Evolutionary conservation across 2,113 vertebrate genomes (phyloP).

Genomic region (Eudyptes chrysolophus): DNA sequence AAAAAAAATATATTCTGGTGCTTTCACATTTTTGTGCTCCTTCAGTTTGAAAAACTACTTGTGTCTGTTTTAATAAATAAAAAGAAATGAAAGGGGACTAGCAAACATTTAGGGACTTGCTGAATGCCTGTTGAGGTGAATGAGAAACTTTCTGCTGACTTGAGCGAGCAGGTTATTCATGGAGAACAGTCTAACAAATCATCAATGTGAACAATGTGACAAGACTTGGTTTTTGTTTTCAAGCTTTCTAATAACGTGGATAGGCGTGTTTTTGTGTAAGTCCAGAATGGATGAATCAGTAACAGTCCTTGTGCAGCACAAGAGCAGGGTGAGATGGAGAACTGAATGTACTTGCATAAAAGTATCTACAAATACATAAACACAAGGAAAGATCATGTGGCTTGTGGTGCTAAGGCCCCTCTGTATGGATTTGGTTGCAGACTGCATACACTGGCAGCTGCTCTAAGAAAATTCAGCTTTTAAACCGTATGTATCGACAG

Average conservation of each 20-base stretch:
- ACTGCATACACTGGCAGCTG: background rate
- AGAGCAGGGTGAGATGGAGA: background rate
- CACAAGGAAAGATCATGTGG: background rate
- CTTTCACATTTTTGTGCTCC: background rate
- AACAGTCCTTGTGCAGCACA: background rate
- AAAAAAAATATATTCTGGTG: background rate
- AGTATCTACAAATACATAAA: background rate
- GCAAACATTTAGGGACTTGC: background rate
- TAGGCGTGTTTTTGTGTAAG: background rate
- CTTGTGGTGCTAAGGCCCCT: background rate
- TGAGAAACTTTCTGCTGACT: background rate
- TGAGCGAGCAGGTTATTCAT: background rate
- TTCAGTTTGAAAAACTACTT: background rate
- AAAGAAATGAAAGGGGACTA: background rate
- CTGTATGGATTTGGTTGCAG: background rate
- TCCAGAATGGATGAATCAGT: background rate
- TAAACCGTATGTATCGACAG: fast-evolving
- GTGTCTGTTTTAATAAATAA: background rate
- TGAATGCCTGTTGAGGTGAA: background rate
- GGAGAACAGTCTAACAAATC: background rate
- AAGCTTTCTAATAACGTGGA: background rate
- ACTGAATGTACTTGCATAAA: background rate
- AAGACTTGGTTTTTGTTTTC: background rate
- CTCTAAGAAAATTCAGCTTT: background rate
- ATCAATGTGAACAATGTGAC: background rate